Base-by-base conservation (phyloP, 2,888 invertebrate genomes). In the Cyaniris semiargus region DNA sequence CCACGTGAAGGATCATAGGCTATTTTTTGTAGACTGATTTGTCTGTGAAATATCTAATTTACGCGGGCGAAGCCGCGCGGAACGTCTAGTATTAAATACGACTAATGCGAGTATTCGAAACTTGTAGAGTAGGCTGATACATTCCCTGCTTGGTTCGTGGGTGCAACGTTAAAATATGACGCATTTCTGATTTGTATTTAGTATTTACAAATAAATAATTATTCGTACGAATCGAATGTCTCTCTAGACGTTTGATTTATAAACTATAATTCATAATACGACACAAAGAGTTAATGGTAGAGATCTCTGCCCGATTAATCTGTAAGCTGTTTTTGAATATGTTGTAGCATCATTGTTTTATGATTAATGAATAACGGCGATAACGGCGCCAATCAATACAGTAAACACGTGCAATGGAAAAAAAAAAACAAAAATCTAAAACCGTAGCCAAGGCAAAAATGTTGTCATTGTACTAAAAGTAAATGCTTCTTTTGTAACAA, bases 131-230 rank as follows among this genome's bases (percentile, higher is more conserved):
- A 66, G 23, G 66, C 31, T 66, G 15, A 66, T 31, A 15, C 18
- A 66, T 66, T 66, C 18, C 18, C 66, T 66, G 27, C 66, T 31
- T 27, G 27, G 66, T 66, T 66, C 15, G 66, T 66, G 15, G 66
- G 27, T 66, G 21, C 27, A 66, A 66, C 27, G 6, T 66, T 2
- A 66, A 66, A 66, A 18, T 18, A 31, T 66, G 27, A 66, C 66
- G 66, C 27, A 66, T 66, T 66, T 66, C 27, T 31, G 66, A 27
- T 23, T 66, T n/a, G 58, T 58, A 58, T 58, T 58, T 58, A 58
- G 53, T 53, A 53, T 58, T 23, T 23, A 27, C 1, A 27, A 3
- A 3, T 27, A 23, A 27, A 15, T 5, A 27, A 27, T 27, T 66
- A 27, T 15, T 15, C 6, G 66, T 31, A 27, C 66, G 66, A 66